Conservation (phyloP, 2,888 invertebrate species). For the Eupithecia subumbrata region DNA sequence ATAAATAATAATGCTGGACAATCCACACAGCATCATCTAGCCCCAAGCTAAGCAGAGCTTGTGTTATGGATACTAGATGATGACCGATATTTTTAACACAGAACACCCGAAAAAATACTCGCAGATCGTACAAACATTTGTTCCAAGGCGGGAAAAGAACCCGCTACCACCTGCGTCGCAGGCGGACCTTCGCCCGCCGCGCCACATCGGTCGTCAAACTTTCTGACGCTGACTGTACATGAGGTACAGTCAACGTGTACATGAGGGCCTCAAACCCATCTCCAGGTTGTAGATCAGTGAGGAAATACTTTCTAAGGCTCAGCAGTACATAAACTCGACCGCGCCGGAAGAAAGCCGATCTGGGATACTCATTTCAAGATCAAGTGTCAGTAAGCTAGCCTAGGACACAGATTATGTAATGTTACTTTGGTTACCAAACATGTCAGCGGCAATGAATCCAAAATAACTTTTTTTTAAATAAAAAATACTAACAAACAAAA, state of each 20-base stretch:
- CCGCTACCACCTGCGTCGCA: too few relatives aligned
- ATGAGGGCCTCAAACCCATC: not conserved
- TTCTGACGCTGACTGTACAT: not conserved
- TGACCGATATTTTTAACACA: too few relatives aligned
- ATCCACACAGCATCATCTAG: too few relatives aligned
- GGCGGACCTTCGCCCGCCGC: too few relatives aligned
- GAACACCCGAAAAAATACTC: too few relatives aligned
- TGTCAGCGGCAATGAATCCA: not conserved
- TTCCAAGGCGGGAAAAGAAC: too few relatives aligned
- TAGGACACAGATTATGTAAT: not conserved
- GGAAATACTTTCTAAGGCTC: constrained; percentile 10
- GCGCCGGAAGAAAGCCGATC: constrained; percentile 20
- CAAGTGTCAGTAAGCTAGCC: not conserved
- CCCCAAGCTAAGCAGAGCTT: too few relatives aligned
- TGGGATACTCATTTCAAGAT: not conserved
- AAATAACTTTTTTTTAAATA: not conserved
- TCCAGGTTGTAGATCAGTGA: not conserved
- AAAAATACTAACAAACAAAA: not conserved
- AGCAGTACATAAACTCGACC: not conserved
- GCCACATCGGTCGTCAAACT: too few relatives aligned
- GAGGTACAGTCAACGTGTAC: not conserved
- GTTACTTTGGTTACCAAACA: not conserved
- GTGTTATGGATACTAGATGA: too few relatives aligned
- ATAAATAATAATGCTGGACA: too few relatives aligned
- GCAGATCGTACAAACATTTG: too few relatives aligned